Base-by-base conservation (phyloP, 2,113 vertebrate species). In the Ondatra zibethicus region DNA sequence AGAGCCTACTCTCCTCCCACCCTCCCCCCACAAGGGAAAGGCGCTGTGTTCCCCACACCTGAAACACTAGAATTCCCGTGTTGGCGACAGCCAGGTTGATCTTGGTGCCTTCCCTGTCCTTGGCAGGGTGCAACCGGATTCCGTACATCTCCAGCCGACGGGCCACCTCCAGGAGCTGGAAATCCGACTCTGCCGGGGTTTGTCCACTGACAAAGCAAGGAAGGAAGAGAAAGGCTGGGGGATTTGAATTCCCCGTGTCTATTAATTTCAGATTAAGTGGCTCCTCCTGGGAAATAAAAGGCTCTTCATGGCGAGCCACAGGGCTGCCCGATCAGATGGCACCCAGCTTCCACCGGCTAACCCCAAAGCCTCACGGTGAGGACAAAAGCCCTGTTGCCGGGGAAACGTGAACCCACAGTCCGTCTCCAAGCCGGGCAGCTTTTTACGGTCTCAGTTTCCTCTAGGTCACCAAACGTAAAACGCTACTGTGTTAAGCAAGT, bases 131-230 rank as follows among this genome's bases (percentile, higher is more conserved):
- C 81, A 99, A 98, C 45, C 99, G 99, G 95, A 99, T 98, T 66
- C 99, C 99, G 5, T 99, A 99, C 99, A 99, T 99, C 98, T 99
- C 99, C 97, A 99, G 98, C 47, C 99, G 98, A 33, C 99, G 99
- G 0, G 99, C 99, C 95, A 99, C 99, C 97, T 99, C 99, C 91
- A 99, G 97, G 91, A 99, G 98, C 93, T 99, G 99, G 98, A 99
- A 99, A 98, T 99, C 99, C 0, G 99, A 99, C 97, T 99, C 99
- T 97, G 99, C 99, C 96, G 99, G 99, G 78, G 99, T 99, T 89
- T 99, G 99, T 97, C 99, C 99, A 97, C 99, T 99, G 89, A 81
- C 91, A 96, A 97, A 96, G 97, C 78, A 97, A 97, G 97, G 96
- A 88, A n/a, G 82, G 31, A 93, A 98, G 97, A 95, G 77, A 96